Base-by-base conservation (phyloP, 2,888 invertebrate genomes). In the Yponomeuta cagnagella region DNA sequence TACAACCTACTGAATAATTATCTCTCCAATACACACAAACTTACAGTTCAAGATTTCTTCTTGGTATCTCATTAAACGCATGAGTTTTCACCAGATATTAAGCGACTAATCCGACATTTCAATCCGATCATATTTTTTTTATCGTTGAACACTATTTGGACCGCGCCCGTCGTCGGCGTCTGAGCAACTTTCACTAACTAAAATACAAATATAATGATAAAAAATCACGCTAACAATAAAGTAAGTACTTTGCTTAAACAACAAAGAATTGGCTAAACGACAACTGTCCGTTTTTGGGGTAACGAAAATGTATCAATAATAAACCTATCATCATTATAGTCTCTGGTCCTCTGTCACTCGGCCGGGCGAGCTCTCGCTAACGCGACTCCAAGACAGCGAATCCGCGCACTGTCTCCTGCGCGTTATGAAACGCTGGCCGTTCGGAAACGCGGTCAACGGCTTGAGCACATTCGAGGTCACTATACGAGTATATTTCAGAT, bases 131-230 rank as follows among this genome's bases (percentile, higher is more conserved):
- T 23, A 0, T 76, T n/a, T 81, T 87, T 84, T 80, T 82, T 71
- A 87, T 88, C 85, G 84, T 85, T 85, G 89, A 88, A 86, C 88
- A 87, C 87, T 87, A 86, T 86, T 87, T 83, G 89, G 88, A 88
- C 88, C 88, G 85, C 89, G 88, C 88, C 87, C 86, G 85, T 82
- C 86, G 82, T 83, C 86, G 82, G 89, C 87, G 89, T 85, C 89
- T 89, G 90, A 90, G 89, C 90, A 90, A 90, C 91, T 91, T 90
- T 90, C 91, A 90, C 91, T 90, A 88, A 90, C 91, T 90, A 88
- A 86, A 79, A 75, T 84, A 87, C 86, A 84, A 68, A 58, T 68
- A 71, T 58, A 85, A 83, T 70, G 63, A 71, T 58, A 90, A 89
- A 63, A 71, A 90, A 89, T 23, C 86, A 84, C 86, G 82, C 86